A percentile compares a stretch with the other conserved stretches of the same genome.
These are phyloP conservation scores for Drosophila setosimentum DNA, from an alignment of 2,888 invertebrate genomes.

Conservation along the genomic window DNA sequence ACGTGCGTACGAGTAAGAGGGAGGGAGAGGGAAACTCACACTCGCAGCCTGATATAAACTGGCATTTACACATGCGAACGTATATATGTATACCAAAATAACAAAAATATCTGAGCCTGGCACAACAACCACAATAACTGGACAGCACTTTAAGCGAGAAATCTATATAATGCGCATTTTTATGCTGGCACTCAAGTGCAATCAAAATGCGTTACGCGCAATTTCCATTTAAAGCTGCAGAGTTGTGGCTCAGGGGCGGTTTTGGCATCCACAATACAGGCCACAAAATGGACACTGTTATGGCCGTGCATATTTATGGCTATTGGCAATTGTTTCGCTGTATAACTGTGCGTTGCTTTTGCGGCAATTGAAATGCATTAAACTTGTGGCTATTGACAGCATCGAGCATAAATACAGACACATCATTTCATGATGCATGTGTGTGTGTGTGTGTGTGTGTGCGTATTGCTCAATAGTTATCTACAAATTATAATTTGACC, in stretches of 20 bases:
- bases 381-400: constrained; percentile 40
- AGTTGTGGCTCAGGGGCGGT: no score
- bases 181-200: constrained; percentile 75
- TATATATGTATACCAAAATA: constrained; percentile 21
- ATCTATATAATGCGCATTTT: constrained; percentile 75
- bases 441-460: background rate
- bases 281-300: constrained; percentile 73
- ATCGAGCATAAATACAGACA: constrained; percentile 9
- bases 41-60: constrained; percentile 7
- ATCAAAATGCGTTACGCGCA: constrained; percentile 76
- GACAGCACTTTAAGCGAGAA: constrained; percentile 62
- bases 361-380: constrained; percentile 40
- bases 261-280: constrained; percentile 48
- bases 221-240: constrained; percentile 64
- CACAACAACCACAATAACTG: constrained; percentile 26
- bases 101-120: background rate
- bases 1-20: constrained; percentile 40
- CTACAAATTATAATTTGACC: constrained; percentile 39
- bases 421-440: background rate
- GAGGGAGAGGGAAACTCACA: constrained; percentile 21
- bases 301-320: constrained; percentile 53
- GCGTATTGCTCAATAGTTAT: constrained; percentile 2
- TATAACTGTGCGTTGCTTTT: background rate
- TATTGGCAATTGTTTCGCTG: constrained; percentile 26
- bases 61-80: constrained; percentile 19